phyloP scores from a whole-genome alignment of 1,140 invertebrate species.

The Brachystomella parvula region DNA sequence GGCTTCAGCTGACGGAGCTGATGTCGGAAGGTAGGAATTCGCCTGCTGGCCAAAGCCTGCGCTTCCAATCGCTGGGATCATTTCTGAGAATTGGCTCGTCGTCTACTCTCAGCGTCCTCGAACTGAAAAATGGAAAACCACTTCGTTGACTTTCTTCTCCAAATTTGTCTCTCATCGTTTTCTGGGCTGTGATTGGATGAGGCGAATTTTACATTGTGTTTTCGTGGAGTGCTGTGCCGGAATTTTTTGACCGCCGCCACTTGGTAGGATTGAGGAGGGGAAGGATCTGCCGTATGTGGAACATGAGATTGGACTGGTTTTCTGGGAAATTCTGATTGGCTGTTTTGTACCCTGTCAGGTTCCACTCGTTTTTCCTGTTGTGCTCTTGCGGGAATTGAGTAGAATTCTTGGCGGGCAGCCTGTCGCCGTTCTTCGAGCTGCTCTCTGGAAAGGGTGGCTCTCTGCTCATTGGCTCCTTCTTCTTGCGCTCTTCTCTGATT shows the following conservation, averaged over 20 bases:
- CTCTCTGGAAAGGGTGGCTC: not conserved
- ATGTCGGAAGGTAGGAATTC: not conserved
- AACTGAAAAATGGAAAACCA: not conserved
- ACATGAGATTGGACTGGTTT: constrained; percentile 2
- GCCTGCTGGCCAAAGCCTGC: not conserved
- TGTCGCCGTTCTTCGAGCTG: constrained; percentile 7
- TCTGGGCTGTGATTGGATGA: not conserved
- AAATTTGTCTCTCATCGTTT: not conserved
- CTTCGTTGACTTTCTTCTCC: not conserved
- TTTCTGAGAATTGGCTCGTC: not conserved
- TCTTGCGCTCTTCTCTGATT: not conserved
- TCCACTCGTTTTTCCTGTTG: not conserved
- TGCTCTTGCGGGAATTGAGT: not conserved
- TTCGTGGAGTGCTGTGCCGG: constrained; percentile 34
- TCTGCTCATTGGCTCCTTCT: not conserved
- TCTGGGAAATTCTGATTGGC: not conserved
- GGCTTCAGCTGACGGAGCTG: not conserved
- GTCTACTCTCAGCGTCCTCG: not conserved
- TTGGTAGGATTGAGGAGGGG: not conserved
- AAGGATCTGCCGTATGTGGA: not conserved
- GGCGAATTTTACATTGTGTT: constrained; percentile 33
- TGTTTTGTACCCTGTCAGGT: too few species aligned
- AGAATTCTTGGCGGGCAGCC: not conserved
- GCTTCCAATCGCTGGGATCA: not conserved
- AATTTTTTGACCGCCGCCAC: constrained; percentile 19